Percentiles rank a stretch among this genome's conserved stretches.
Evolutionary conservation across 2,113 vertebrate species (phyloP).

Genomic region (Phylloscopus whistleri): DNA sequence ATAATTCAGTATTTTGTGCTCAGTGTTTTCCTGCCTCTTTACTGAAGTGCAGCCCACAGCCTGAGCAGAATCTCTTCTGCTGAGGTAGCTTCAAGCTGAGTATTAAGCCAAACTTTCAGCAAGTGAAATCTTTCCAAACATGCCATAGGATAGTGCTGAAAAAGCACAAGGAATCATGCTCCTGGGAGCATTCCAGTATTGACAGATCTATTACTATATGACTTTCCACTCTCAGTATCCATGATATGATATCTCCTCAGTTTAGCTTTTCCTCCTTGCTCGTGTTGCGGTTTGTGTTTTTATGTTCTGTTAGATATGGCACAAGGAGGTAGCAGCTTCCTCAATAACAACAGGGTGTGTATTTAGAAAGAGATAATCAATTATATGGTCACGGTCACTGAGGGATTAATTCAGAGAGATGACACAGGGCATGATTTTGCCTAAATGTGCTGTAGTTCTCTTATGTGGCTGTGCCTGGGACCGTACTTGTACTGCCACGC

Average conservation of each 20-base stretch:
- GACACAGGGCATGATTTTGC: background rate
- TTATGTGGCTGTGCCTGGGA: background rate
- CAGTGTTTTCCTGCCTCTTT: background rate
- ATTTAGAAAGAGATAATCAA: background rate
- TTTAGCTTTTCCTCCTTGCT: background rate
- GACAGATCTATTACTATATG: background rate
- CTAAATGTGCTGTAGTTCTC: background rate
- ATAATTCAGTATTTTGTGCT: background rate
- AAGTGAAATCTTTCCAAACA: background rate
- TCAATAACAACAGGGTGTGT: rapidly evolving
- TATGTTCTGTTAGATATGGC: background rate
- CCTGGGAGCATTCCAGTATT: background rate
- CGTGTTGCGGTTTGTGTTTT: background rate
- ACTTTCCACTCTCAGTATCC: background rate
- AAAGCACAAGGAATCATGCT: background rate
- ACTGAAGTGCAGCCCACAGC: background rate
- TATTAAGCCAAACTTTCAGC: background rate
- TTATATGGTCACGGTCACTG: background rate
- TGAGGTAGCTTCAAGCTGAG: background rate
- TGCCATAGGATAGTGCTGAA: background rate
- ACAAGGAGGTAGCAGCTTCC: background rate
- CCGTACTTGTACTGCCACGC: rapidly evolving
- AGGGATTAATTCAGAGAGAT: background rate
- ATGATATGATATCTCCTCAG: background rate
- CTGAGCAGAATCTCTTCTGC: background rate